phyloP scores from a whole-genome alignment of 53 echinoderm and acorn worm genomes.

The Antedon mediterranea region DNA sequence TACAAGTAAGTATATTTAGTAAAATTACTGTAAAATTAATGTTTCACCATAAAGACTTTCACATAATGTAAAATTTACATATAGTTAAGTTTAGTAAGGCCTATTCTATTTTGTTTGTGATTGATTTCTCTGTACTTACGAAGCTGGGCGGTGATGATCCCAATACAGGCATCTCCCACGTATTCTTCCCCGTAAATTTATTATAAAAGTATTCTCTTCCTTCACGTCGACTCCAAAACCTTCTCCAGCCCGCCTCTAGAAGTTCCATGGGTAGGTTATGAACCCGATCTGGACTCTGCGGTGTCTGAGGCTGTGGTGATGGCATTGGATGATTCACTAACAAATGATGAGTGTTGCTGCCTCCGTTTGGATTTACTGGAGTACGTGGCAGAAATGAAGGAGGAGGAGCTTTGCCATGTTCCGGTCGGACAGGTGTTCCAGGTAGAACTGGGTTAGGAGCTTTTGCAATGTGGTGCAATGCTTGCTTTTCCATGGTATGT shows the following conservation, averaged over 20 bases:
- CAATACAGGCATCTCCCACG: slow-evolving; percentile 87
- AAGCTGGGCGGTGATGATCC: slow-evolving; percentile 8
- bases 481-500: background rate
- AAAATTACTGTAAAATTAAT: no score
- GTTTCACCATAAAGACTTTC: no score
- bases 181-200: slow-evolving; percentile 73
- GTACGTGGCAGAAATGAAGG: background rate
- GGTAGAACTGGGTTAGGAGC: background rate
- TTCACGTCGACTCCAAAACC: slow-evolving; percentile 91
- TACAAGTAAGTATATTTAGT: no score
- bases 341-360: background rate
- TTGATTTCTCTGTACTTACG: background rate
- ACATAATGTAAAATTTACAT: no score
- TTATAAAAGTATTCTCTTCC: slow-evolving; percentile 89
- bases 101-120: no score
- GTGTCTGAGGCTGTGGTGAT: slow-evolving; percentile 42
- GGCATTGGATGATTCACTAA: background rate
- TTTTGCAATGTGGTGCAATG: background rate
- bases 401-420: background rate
- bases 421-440: background rate
- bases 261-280: slow-evolving; percentile 80
- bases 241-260: slow-evolving; percentile 82
- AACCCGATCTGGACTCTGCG: slow-evolving; percentile 88
- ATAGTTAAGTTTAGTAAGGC: no score
- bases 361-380: background rate